A percentile compares a stretch with the other conserved stretches of the same genome.
Evolutionary conservation across 2,888 invertebrate genomes (phyloP).

Genomic region (Parochlus steinenii): DNA sequence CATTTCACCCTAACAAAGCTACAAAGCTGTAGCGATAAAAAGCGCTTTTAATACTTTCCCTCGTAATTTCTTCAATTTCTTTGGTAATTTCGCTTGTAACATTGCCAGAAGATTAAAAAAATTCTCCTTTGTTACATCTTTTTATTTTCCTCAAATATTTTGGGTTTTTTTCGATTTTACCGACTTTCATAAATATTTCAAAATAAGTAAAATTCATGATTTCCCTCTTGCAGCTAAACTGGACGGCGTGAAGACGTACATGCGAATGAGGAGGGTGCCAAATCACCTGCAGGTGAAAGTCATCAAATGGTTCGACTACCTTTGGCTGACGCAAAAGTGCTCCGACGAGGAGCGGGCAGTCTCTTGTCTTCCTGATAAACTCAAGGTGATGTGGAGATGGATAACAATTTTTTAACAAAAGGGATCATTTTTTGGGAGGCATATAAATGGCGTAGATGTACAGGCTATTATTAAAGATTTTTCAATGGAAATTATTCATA

Average conservation of each 20-base stretch:
- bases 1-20: too few relatives aligned
- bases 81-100: too few relatives aligned
- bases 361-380: constrained; percentile 89
- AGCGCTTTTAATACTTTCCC: too few relatives aligned
- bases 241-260: constrained; percentile 96
- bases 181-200: neutral
- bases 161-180: neutral
- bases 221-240: constrained; percentile 68
- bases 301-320: constrained; percentile 98
- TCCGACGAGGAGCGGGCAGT: constrained; percentile 94
- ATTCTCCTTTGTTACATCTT: neutral
- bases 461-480: too few relatives aligned
- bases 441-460: too few relatives aligned
- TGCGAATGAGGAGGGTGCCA: constrained; percentile 92
- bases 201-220: constrained; percentile 1
- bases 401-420: too few relatives aligned
- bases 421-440: too few relatives aligned
- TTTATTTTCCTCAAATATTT: neutral
- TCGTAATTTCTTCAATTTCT: neutral
- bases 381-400: constrained; percentile 53
- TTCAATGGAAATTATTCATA: too few relatives aligned
- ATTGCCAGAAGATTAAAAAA: too few relatives aligned
- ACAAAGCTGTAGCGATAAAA: too few relatives aligned
- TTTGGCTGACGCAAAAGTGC: constrained; percentile 97
- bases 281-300: constrained; percentile 91